Conservation (phyloP, 2,113 vertebrate species). For the Grus americana region DNA sequence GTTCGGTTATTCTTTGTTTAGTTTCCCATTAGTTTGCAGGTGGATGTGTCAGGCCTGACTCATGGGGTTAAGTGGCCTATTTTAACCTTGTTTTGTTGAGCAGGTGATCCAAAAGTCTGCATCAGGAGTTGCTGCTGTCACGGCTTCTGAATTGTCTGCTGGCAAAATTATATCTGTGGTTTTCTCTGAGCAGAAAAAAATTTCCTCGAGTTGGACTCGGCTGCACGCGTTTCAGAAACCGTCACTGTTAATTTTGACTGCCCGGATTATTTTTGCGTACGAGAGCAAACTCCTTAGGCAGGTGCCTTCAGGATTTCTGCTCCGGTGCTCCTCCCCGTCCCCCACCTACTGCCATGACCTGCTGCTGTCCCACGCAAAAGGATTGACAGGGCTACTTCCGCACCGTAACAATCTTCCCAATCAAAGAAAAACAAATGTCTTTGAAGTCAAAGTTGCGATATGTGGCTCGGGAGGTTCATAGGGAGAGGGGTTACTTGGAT, state of each 20-base stretch:
- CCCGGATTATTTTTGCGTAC: neutral
- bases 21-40: neutral
- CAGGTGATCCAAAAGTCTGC: neutral
- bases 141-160: neutral
- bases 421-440: neutral
- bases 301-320: neutral
- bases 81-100: accelerated
- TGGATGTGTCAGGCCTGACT: neutral
- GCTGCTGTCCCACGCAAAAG: neutral
- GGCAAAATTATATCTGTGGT: neutral
- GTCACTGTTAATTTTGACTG: neutral
- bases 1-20: neutral
- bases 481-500: neutral
- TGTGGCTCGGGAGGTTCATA: accelerated
- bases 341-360: no score
- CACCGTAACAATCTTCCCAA: no score
- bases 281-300: neutral
- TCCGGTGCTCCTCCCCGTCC: neutral
- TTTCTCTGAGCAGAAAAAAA: neutral
- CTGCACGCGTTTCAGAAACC: neutral
- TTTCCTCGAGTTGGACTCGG: neutral
- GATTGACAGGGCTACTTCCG: neutral
- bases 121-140: neutral
- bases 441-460: neutral
- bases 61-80: neutral